A percentile compares a stretch with the other conserved stretches of the same genome.
These are phyloP conservation scores for Plecotus auritus DNA, from an alignment of 2,113 vertebrate genomes.

Conservation along the genomic window DNA sequence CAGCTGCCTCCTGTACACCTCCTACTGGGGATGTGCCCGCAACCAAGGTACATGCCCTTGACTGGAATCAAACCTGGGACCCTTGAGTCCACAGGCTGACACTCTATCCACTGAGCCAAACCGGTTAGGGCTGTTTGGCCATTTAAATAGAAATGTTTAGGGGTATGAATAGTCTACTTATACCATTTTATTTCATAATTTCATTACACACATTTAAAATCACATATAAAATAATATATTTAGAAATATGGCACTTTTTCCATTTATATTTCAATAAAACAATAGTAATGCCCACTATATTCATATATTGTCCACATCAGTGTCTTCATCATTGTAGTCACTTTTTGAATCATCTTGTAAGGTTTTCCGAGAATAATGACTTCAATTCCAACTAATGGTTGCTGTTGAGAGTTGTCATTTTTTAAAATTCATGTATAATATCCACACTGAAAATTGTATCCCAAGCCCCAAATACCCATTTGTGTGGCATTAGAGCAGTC, in stretches of 20 bases:
- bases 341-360: background rate
- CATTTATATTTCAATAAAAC: background rate
- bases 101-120: too few species aligned
- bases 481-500: background rate
- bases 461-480: background rate
- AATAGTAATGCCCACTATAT: background rate
- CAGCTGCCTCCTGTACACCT: too few species aligned
- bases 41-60: too few species aligned
- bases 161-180: background rate
- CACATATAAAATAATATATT: background rate
- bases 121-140: too few species aligned
- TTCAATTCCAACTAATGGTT: background rate
- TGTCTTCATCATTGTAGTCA: background rate
- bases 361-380: background rate
- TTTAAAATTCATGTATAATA: background rate
- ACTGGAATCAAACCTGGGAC: too few species aligned
- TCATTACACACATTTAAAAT: slow-evolving; percentile 16
- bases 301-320: background rate
- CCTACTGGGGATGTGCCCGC: too few species aligned
- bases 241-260: background rate
- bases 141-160: background rate
- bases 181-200: background rate
- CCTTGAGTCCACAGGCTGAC: too few species aligned
- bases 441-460: background rate
- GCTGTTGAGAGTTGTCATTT: background rate